Evolutionary conservation across 2,888 invertebrate species (phyloP).

Genomic region (Encarsia formosa): DNA sequence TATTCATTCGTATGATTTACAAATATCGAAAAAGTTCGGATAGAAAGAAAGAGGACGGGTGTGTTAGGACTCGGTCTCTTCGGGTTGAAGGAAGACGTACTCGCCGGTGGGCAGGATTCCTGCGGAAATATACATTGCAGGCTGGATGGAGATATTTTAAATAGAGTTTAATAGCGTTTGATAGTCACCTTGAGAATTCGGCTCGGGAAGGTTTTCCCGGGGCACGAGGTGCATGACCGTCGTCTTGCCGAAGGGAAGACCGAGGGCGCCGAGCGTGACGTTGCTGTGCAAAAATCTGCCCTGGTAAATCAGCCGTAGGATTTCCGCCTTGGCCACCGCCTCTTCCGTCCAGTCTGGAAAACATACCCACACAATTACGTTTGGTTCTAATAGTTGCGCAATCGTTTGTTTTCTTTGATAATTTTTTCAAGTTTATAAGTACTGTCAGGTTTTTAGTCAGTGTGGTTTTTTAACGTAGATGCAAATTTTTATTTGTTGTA

Average conservation of each 20-base stretch:
- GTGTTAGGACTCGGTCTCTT: too few species aligned
- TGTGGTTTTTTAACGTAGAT: too few species aligned
- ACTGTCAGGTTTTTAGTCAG: too few species aligned
- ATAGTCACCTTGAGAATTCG: conserved; percentile 90
- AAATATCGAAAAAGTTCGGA: too few species aligned
- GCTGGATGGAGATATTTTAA: not conserved
- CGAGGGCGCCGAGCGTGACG: conserved; percentile 95
- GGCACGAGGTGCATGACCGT: conserved; percentile 99
- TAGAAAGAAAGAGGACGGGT: too few species aligned
- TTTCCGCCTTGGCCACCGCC: conserved; percentile 92
- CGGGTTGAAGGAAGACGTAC: conserved; percentile 38
- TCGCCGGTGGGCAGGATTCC: conserved; percentile 45
- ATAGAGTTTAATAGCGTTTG: too few species aligned
- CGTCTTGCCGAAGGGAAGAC: conserved; percentile 94
- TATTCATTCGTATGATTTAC: too few species aligned
- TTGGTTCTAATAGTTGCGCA: too few species aligned
- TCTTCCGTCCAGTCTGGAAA: conserved; percentile 94
- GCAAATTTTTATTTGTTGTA: too few species aligned
- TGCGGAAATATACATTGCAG: conserved; percentile 20
- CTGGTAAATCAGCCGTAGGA: conserved; percentile 98
- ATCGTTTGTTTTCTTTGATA: too few species aligned
- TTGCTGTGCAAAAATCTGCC: conserved; percentile 99
- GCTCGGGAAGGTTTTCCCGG: conserved; percentile 97
- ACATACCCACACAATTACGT: conserved; percentile 23
- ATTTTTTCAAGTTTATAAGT: too few species aligned